Base-by-base conservation (phyloP, 2,888 invertebrate species). In the Rhingia rostrata region DNA sequence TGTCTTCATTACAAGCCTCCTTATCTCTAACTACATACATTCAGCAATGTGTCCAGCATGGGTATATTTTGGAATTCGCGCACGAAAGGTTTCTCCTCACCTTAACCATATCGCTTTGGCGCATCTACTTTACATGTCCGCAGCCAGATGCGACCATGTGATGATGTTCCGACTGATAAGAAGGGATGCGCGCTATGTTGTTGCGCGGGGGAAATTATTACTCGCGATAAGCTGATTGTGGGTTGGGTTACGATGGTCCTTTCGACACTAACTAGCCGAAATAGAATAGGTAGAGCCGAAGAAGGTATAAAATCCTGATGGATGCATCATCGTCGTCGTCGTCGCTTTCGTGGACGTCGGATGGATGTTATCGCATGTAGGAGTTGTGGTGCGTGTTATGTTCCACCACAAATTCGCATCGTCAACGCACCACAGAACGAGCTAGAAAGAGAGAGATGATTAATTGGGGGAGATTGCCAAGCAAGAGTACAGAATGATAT, bases 211-310 rank as follows among this genome's bases (percentile, higher is more conserved):
- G 80, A 84, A 84, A 84, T 84, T 84, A 84, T 84, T 84, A 80
- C 74, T 75, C 47, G 80, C 80, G 84, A 84, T 84, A 80, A 84
- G 84, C 69, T 84, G 84, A 84, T 84, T 80, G 84, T 84, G 74
- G 84, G 84, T 80, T 84, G 83, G 79, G 83, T 84, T 84, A 79
- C 79, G 56, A 54, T 43, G 56, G 58, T 64, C 61, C 60, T 78
- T 69, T 69, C 69, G 72, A 58, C 41, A 54, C 74, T 79, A 35
- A 45, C 69, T 61, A 67, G 41, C 39, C 78, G 49, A 77, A 72
- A 70, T 56, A 41, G 39, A 43, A 30, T 53, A 39, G 22, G 6
- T 4, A 1, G 33, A 35, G 9, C 3, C 12, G 7, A 22, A 22
- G 22, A 22, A 22, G n/a, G 58, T 10, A 35, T 22, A 22, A 49